Evolutionary conservation across 2,797 vertebrate species (phyloP), one percentile per base, ranked within the genome.

Genomic region (Potorous gilbertii): DNA sequence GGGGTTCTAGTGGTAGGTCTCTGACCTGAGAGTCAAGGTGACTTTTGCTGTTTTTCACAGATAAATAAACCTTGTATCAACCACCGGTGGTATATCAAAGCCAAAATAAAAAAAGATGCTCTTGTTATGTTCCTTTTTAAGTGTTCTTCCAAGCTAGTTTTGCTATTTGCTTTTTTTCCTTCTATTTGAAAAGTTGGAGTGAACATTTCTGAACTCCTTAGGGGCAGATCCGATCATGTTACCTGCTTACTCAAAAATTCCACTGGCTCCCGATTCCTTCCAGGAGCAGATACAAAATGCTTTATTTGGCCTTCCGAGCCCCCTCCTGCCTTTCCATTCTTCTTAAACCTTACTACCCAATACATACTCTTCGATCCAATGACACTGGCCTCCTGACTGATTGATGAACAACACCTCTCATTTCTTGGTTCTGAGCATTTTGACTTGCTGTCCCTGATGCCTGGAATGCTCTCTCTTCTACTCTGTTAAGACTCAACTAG

Each of bases 341-440:
- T 74, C 18, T n/a, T n/a, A 40, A 6, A 40, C n/a, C 59, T 66
- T 66, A 66, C 31, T 66, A 31, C n/a, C 62, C 62, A n/a, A 13
- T 5, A 74, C n/a, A 6, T 74, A 18, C 31, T 4, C 34, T 74
- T 18, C 40, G 16, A 74, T 40, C 5, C n/a, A 40, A 0, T 74
- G n/a, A 74, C 16, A 6, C 34, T 74, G n/a, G 16, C 66, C n/a
- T 40, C 66, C 16, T 40, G 66, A n/a, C n/a, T 40, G n/a, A 74
- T 21, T n/a, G 2, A 3, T 40, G n/a, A 74, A 2, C n/a, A n/a
- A n/a, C 34, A n/a, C 13, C 16, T 6, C 0, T 2, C n/a, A 21
- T 21, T 6, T 74, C 56, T 57, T 57, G 56, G 28, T 57, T 57
- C 66, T 74, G 66, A 6, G 5, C 16, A 21, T 74, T 40, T 40